These are phyloP conservation scores for Episyrphus balteatus DNA, from an alignment of 1,140 invertebrate genomes.

Conservation along the genomic window DNA sequence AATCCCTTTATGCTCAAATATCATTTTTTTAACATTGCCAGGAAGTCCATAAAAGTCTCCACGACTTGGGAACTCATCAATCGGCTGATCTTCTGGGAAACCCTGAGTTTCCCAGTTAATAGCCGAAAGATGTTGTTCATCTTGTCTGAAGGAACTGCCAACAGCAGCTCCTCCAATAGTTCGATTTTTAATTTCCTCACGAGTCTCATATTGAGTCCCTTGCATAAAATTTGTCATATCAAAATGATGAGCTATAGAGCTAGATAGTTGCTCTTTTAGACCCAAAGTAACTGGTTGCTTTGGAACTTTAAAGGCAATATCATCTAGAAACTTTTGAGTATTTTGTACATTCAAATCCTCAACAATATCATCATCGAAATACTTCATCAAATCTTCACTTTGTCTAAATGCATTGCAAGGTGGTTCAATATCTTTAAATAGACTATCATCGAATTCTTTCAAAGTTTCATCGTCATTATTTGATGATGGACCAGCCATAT, in stretches of 20 bases:
- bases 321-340: neutral
- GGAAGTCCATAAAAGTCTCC: slow-evolving; percentile 63
- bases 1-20: slow-evolving; percentile 57
- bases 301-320: slow-evolving; percentile 15
- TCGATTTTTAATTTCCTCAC: slow-evolving; percentile 10
- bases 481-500: neutral
- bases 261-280: neutral
- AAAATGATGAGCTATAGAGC: neutral
- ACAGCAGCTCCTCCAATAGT: neutral
- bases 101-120: slow-evolving; percentile 24
- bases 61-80: slow-evolving; percentile 21
- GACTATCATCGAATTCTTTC: slow-evolving; percentile 14
- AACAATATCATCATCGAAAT: slow-evolving; percentile 8
- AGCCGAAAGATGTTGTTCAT: slow-evolving; percentile 8
- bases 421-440: slow-evolving; percentile 19
- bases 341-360: neutral
- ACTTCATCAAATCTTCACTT: slow-evolving; percentile 15
- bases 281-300: slow-evolving; percentile 8
- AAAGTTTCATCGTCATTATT: slow-evolving; percentile 5
- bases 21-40: slow-evolving; percentile 47
- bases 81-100: slow-evolving; percentile 15
- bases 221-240: slow-evolving; percentile 8
- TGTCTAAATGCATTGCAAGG: slow-evolving; percentile 2
- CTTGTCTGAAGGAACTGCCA: neutral
- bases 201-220: slow-evolving; percentile 26